Evolutionary conservation across 2,888 invertebrate genomes (phyloP).

Genomic region (Diplazon laetatorius): DNA sequence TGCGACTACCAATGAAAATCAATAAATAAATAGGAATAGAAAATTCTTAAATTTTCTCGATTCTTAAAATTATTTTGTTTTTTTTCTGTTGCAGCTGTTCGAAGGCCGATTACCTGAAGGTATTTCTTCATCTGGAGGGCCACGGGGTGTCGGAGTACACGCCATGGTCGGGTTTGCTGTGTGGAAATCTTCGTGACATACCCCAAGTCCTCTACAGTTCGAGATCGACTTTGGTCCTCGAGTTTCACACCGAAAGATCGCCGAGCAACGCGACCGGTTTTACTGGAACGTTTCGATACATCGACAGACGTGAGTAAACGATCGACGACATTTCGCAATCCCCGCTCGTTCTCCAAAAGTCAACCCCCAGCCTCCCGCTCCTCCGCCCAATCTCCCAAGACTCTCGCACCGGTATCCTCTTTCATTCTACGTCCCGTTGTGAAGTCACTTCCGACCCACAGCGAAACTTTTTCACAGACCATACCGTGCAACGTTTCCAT

Average conservation of each 20-base stretch:
- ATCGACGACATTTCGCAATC: constrained; percentile 12
- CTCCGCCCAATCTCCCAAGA: too few species aligned
- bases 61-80: too few species aligned
- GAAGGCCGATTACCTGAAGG: constrained; percentile 90
- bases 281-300: constrained; percentile 89
- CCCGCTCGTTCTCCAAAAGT: too few species aligned
- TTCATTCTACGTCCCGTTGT: background rate
- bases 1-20: background rate
- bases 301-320: constrained; percentile 88
- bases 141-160: constrained; percentile 90
- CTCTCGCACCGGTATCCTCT: too few species aligned
- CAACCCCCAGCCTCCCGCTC: too few species aligned
- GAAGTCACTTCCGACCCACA: too few species aligned
- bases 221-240: constrained; percentile 88
- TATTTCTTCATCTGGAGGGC: constrained; percentile 89
- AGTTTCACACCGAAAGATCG: constrained; percentile 87
- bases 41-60: background rate
- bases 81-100: constrained; percentile 88
- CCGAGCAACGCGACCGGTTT: constrained; percentile 87
- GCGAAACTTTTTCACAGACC: constrained; percentile 2
- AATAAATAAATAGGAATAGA: background rate
- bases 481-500: too few species aligned
- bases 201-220: constrained; percentile 90
- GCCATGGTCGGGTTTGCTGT: constrained; percentile 89
- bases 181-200: constrained; percentile 87